These are phyloP conservation scores for Gymnogyps californianus DNA, from an alignment of 2,113 vertebrate species.

Conservation along the genomic window DNA sequence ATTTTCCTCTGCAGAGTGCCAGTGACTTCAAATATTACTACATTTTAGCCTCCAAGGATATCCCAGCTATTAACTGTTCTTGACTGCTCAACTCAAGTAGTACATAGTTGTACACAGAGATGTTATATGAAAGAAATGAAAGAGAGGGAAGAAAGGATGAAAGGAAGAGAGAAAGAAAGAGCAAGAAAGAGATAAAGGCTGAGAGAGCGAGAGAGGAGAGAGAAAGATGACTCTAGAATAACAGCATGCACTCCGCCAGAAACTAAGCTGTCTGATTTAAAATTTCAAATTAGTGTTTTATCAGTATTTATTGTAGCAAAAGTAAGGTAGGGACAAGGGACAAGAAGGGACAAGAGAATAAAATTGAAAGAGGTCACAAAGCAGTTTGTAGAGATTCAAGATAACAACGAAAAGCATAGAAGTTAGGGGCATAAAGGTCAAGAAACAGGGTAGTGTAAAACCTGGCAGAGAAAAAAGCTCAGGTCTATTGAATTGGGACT, in stretches of 20 bases:
- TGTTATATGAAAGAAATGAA: not conserved
- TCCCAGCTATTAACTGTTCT: constrained; percentile 2
- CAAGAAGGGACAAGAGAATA: not conserved
- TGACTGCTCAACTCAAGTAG: not conserved
- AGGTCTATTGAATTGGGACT: not conserved
- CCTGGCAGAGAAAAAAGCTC: not conserved
- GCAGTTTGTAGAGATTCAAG: not conserved
- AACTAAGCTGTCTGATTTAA: not conserved
- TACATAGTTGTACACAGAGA: not conserved
- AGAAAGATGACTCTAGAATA: not conserved
- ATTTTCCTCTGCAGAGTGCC: constrained; percentile 6
- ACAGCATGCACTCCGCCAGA: not conserved
- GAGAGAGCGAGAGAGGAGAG: not conserved
- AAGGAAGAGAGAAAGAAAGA: not conserved
- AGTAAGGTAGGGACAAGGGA: not conserved
- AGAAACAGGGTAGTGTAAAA: not conserved
- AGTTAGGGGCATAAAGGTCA: not conserved
- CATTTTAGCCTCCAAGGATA: constrained; percentile 21
- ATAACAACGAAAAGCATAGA: not conserved
- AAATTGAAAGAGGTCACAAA: not conserved
- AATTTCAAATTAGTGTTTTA: not conserved
- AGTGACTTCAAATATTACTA: not conserved
- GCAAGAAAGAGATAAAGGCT: not conserved
- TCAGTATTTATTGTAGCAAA: not conserved
- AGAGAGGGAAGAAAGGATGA: not conserved